A percentile compares a stretch with the other conserved stretches of the same genome.
Conservation (phyloP, 2,797 vertebrate genomes). For the Apogon hyalosoma region DNA sequence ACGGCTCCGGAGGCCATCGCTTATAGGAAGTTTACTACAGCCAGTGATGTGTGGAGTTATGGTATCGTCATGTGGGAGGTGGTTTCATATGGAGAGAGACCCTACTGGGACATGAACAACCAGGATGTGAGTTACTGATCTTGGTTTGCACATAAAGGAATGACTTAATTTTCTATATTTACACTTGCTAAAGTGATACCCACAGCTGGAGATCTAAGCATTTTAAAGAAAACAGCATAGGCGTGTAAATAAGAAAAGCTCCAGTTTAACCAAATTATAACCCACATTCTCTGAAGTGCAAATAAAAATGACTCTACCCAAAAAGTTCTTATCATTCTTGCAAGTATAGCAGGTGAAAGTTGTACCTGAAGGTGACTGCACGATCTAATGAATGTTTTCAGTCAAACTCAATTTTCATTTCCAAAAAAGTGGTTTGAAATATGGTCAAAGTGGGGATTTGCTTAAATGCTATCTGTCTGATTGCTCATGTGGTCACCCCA, state of each 20-base stretch:
- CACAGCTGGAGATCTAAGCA: too few relatives aligned
- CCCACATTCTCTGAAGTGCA: conserved; percentile 1
- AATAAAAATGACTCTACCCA: background rate
- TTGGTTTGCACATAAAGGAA: conserved; percentile 5
- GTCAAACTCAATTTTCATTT: conserved; percentile 11
- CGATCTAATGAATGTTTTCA: conserved; percentile 20
- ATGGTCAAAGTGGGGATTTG: conserved; percentile 6
- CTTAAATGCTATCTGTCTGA: conserved; percentile 5
- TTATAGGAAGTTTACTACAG: conserved; percentile 95
- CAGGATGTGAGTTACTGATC: conserved; percentile 91
- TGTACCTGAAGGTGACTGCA: background rate
- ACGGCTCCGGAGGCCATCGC: conserved; percentile 96
- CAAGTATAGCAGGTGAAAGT: background rate
- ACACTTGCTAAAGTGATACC: background rate
- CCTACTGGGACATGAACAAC: conserved; percentile 99
- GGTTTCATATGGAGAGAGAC: conserved; percentile 95
- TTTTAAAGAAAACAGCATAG: too few relatives aligned
- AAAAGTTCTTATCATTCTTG: background rate
- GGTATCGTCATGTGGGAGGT: conserved; percentile 99
- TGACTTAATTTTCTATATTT: background rate
- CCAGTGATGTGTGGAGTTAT: conserved; percentile 97
- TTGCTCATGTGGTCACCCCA: background rate
- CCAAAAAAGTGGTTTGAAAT: conserved; percentile 13
- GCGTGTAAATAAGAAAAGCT: background rate
- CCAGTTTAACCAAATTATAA: background rate